Evolutionary conservation across 2,113 vertebrate species (phyloP).

Genomic region (Ceratotherium simum): DNA sequence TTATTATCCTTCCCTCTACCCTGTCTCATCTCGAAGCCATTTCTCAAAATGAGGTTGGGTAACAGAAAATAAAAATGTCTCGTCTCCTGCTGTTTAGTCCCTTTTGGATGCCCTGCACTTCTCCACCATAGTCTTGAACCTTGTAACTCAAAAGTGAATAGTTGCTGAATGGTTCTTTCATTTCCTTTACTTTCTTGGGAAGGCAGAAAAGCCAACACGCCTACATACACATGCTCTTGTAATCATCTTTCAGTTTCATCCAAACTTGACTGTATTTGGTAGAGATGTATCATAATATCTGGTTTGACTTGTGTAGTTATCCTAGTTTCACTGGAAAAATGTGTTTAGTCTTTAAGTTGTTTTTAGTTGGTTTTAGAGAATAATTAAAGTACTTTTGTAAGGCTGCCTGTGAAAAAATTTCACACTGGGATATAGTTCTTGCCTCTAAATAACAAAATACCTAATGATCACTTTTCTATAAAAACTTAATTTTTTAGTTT

Average conservation of each 20-base stretch:
- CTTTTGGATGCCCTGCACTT: neutral
- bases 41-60: neutral
- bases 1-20: neutral
- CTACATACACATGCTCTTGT: neutral
- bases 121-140: neutral
- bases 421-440: neutral
- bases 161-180: neutral
- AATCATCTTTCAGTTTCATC: neutral
- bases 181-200: neutral
- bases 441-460: neutral
- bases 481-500: neutral
- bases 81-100: neutral
- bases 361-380: neutral
- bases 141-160: neutral
- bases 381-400: neutral
- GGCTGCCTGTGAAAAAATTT: neutral
- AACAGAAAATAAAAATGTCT: neutral
- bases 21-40: neutral
- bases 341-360: neutral
- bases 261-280: neutral
- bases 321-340: neutral
- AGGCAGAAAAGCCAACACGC: neutral
- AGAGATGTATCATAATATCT: neutral
- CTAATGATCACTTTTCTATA: neutral
- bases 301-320: neutral